Evolutionary conservation across 2,888 invertebrate genomes (phyloP), one percentile per base, ranked within the genome.

Genomic region (Nasonia oneida): DNA sequence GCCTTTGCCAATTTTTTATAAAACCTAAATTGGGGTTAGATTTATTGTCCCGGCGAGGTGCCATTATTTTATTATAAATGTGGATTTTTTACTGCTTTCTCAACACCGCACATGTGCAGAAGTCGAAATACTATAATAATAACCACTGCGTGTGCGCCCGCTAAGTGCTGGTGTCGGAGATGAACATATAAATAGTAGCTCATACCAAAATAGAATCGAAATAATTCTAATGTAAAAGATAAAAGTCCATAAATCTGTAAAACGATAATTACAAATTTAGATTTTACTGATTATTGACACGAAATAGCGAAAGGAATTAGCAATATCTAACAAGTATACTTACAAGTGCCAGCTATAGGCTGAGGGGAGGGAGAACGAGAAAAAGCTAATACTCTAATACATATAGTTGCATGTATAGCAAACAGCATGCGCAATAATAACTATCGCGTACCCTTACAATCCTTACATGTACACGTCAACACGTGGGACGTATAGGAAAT

Each of bases 11-110:
- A 8, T 37, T 70, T 87, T 89, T 90, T 79, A 87, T 88, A 42
- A 83, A 89, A 57, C 77, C 87, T 2, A 87, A 84, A 80, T 89
- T 89, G 39, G 85, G 88, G 87, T 89, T 90, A 87, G 87, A 75
- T 33, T 90, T 90, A 79, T 87, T 88, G 12, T 91, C 91, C 75
- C 89, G 89, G 71, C 90, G 89, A 61, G 91, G 89, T 81, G 92
- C 91, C 93, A 93, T 92, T 76, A 87, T 88, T 81, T 33, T 29
- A 42, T 37, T 37, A 37, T 37, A 37, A 37, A 37, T 23, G n/a
- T 61, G 18, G 5, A 61, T n/a, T n/a, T 39, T 76, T 76, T 18
- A 42, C 14, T 42, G 1, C 75, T 53, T 23, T 53, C 6, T 33
- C 18, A 42, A 18, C 18, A 39, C 3, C n/a, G 23, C 15, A 42